Evolutionary conservation across 2,113 vertebrate species (phyloP), one percentile per base, ranked within the genome.

Genomic region (Chloebia gouldiae): DNA sequence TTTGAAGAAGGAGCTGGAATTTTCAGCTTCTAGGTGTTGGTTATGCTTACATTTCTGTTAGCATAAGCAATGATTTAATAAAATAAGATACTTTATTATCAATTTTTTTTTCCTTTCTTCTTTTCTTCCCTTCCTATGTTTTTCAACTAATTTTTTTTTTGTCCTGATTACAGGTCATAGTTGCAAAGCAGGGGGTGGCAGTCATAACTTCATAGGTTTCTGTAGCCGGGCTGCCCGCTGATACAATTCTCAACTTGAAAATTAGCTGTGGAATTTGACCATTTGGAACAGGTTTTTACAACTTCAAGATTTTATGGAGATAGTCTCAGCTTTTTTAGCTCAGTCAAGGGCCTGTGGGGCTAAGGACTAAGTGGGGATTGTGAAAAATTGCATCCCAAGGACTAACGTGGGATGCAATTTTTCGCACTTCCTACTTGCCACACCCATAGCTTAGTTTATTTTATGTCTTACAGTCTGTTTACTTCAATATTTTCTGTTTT

Each of bases 231-330:
- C n/a, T 1, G 3, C 86, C 91, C 87, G 86, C 89, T 44, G 63
- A 30, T 79, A 65, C n/a, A 91, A 91, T 87, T 95, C 79, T 65
- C 25, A 87, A 21, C 64, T 89, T 91, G 30, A 85, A 95, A 95
- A 91, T 92, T 61, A 96, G 2, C 57, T 60, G 31, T 68, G 39
- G 56, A 92, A 54, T 92, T 86, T 64, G 70, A 65, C 57, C 68
- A n/a, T 81, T 81, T 87, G 23, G 50, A 93, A 51, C 18, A 87
- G 24, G 14, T 37, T 90, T 93, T 86, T 72, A 75, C 11, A 78
- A 54, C 87, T 79, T 71, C 30, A 68, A 33, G 37, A 37, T 56
- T 93, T 90, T 77, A 37, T 51, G 47, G 50, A 66, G 33, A 24
- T 87, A 44, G 51, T 54, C 39, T 39, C 92, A 47, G 22, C 30